Conservation (phyloP, 2,888 invertebrate species). For the Pocota personata region DNA sequence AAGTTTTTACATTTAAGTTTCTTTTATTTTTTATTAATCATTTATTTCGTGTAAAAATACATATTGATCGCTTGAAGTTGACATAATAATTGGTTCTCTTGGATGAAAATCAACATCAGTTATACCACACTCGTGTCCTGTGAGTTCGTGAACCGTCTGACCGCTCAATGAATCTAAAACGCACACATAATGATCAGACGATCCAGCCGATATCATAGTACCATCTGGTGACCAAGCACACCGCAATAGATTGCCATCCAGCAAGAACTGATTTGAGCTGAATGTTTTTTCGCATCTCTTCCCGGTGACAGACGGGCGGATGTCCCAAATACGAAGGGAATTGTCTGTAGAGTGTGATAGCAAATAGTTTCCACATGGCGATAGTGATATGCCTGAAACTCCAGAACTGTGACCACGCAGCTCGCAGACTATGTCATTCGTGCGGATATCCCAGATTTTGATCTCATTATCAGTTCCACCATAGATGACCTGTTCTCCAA, state of each 20-base stretch:
- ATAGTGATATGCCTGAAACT: slow-evolving; percentile 91
- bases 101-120: slow-evolving; percentile 36
- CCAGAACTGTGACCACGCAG: slow-evolving; percentile 98
- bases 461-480: slow-evolving; percentile 98
- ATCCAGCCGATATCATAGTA: slow-evolving; percentile 85
- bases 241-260: slow-evolving; percentile 96
- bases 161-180: slow-evolving; percentile 96
- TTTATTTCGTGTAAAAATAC: not conserved
- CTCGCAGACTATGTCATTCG: slow-evolving; percentile 91
- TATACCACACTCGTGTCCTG: slow-evolving; percentile 5
- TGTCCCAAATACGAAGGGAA: slow-evolving; percentile 97
- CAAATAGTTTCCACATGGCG: slow-evolving; percentile 89
- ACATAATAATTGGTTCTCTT: slow-evolving; percentile 11
- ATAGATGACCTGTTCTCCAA: slow-evolving; percentile 95
- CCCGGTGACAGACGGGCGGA: slow-evolving; percentile 95
- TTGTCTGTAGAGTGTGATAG: slow-evolving; percentile 99
- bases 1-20: too few species aligned
- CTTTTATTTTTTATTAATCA: not conserved
- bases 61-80: not conserved
- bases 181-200: slow-evolving; percentile 95
- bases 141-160: not conserved
- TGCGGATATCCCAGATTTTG: slow-evolving; percentile 98
- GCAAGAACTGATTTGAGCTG: slow-evolving; percentile 97
- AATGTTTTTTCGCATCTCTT: slow-evolving; percentile 96
- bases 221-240: slow-evolving; percentile 98